Evolutionary conservation across 2,113 vertebrate genomes (phyloP).

Genomic region (Grammomys dolichurus): DNA sequence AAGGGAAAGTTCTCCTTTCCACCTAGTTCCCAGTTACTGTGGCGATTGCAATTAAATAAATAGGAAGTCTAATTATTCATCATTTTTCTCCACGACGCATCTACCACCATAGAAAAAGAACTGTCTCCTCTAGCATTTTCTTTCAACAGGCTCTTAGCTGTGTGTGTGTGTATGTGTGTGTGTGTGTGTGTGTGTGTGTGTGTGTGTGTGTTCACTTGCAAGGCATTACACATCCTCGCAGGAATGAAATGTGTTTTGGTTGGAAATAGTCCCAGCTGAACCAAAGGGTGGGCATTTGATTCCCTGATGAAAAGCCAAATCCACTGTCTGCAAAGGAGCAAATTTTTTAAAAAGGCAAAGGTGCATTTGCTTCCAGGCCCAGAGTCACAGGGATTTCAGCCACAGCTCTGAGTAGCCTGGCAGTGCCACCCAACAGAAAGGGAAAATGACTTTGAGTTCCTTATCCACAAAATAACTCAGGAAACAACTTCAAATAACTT

Average conservation of each 20-base stretch:
- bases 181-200: accelerated
- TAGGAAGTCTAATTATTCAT: constrained; percentile 32
- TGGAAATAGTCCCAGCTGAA: constrained; percentile 82
- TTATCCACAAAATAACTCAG: constrained; percentile 45
- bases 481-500: constrained; percentile 66
- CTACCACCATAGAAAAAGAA: constrained; percentile 45
- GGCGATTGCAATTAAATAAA: constrained; percentile 61
- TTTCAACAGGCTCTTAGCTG: constrained; percentile 53
- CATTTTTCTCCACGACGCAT: constrained; percentile 43
- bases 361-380: constrained; percentile 53
- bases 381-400: constrained; percentile 74
- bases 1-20: not conserved
- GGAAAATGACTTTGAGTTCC: constrained; percentile 49
- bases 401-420: constrained; percentile 55
- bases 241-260: constrained; percentile 80
- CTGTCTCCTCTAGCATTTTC: constrained; percentile 61
- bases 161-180: accelerated
- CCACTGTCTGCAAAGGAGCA: constrained; percentile 75
- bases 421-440: not conserved
- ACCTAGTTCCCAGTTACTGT: constrained; percentile 16
- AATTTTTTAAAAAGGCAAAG: constrained; percentile 55
- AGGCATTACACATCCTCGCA: constrained; percentile 75
- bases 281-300: constrained; percentile 81
- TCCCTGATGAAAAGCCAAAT: constrained; percentile 78
- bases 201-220: constrained; percentile 56